Evolutionary conservation across 2,797 vertebrate genomes (phyloP), one percentile per base, ranked within the genome.

Genomic region (Melanotaenia parkinsoni): DNA sequence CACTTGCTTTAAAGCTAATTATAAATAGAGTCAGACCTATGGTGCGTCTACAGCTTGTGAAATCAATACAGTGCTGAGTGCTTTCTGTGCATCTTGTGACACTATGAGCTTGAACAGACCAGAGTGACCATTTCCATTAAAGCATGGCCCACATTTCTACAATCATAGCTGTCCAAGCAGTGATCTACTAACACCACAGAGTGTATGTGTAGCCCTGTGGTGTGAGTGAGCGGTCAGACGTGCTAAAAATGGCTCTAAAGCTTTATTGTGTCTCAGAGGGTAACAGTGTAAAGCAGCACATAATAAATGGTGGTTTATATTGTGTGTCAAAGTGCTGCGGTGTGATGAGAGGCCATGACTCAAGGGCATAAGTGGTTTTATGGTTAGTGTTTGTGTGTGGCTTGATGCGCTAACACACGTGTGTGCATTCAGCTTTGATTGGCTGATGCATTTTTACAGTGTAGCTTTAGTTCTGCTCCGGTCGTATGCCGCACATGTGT

Each of bases 141-240:
- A 64, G 70, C 7, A 0, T 62, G 80, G 60, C 84, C 82, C 70
- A 77, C 66, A 80, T 87, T 76, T 57, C 70, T 61, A 79, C 78
- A 68, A 5, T 62, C 69, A 64, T 33, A 59, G 54, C 57, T 26
- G 70, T 58, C 43, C 54, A 57, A 72, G 60, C 22, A 38, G 50
- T 37, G 60, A 77, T 0, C 59, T 73, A 68, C 60, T 61, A 62
- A 81, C 63, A 59, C 11, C 71, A 45, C 68, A n/a, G 5, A 51
- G 76, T 78, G 70, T 78, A 57, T 74, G 79, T 78, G 76, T 11
- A n/a, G 75, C 68, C 0, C 62, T 64, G 70, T 38, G 77, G 78
- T 82, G 83, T 82, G 82, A 84, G 58, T 16, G 77, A 71, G 74
- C n/a, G 22, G 66, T 72, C 79, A 77, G 77, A 54, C 67, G 11